These are phyloP conservation scores for Dasyprocta punctata DNA, from an alignment of 2,113 vertebrate genomes.

Conservation along the genomic window DNA sequence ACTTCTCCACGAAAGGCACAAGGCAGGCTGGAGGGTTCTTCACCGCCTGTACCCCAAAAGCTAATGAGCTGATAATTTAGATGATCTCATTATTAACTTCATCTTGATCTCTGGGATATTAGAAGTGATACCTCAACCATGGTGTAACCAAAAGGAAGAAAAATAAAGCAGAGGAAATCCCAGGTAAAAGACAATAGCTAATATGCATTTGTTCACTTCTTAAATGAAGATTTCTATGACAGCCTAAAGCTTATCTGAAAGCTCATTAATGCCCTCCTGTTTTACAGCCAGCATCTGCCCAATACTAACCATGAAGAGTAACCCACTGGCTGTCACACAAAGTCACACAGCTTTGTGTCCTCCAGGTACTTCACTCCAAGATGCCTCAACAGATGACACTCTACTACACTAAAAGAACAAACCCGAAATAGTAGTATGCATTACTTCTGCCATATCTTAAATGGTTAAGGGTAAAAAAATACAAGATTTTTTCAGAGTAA, in stretches of 20 bases:
- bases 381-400: background rate
- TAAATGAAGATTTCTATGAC: conserved; percentile 20
- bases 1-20: background rate
- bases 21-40: background rate
- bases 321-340: background rate
- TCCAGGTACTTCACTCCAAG: background rate
- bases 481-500: conserved; percentile 39
- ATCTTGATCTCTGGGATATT: background rate
- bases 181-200: background rate
- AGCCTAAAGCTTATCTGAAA: conserved; percentile 45
- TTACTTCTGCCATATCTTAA: background rate
- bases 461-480: background rate
- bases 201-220: background rate
- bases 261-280: background rate
- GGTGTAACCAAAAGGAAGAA: conserved; percentile 37
- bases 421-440: background rate
- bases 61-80: background rate
- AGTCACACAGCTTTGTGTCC: background rate
- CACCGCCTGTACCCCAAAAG: background rate
- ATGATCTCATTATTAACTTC: background rate
- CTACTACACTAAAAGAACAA: background rate
- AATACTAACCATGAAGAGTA: background rate
- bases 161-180: background rate
- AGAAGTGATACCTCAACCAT: background rate
- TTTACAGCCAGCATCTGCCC: background rate